Conservation (phyloP, 2,113 vertebrate species). For the Lates calcarifer region DNA sequence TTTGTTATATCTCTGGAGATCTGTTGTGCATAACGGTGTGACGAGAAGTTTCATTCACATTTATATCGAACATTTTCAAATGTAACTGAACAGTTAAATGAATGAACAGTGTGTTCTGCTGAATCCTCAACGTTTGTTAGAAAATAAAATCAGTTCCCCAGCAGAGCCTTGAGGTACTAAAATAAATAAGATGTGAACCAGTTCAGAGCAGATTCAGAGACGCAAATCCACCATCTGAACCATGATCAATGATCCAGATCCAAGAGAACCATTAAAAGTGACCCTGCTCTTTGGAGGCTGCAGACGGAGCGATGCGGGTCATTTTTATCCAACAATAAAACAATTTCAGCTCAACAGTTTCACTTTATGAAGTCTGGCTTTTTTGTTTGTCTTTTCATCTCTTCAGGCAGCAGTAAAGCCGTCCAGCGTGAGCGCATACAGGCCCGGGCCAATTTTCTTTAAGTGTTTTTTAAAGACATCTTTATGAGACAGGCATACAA, state of each 20-base stretch:
- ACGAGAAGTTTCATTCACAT: too few relatives aligned
- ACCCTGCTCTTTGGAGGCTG: background rate
- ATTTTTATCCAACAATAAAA: background rate
- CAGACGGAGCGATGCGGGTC: background rate
- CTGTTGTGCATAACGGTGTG: too few relatives aligned
- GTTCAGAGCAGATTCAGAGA: too few relatives aligned
- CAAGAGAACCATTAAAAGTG: background rate
- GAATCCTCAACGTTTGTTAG: too few relatives aligned
- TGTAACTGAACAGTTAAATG: too few relatives aligned
- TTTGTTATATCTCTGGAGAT: too few relatives aligned
- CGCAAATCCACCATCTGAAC: too few relatives aligned
- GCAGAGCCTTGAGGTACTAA: too few relatives aligned
- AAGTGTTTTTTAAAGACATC: slow-evolving; percentile 97
- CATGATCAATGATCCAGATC: background rate
- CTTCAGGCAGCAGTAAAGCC: slow-evolving; percentile 40
- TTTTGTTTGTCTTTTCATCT: slow-evolving; percentile 42
- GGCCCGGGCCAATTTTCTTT: slow-evolving; percentile 83
- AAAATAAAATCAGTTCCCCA: too few relatives aligned
- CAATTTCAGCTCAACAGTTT: slow-evolving; percentile 18
- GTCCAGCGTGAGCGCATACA: slow-evolving; percentile 48
- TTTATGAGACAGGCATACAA: slow-evolving; percentile 99
- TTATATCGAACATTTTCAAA: too few relatives aligned
- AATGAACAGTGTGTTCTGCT: too few relatives aligned
- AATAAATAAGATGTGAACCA: background rate
- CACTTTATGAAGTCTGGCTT: slow-evolving; percentile 22